A percentile compares a stretch with the other conserved stretches of the same genome.
Conservation (phyloP, 2,888 invertebrate species). For the Drosophila barbarae region DNA sequence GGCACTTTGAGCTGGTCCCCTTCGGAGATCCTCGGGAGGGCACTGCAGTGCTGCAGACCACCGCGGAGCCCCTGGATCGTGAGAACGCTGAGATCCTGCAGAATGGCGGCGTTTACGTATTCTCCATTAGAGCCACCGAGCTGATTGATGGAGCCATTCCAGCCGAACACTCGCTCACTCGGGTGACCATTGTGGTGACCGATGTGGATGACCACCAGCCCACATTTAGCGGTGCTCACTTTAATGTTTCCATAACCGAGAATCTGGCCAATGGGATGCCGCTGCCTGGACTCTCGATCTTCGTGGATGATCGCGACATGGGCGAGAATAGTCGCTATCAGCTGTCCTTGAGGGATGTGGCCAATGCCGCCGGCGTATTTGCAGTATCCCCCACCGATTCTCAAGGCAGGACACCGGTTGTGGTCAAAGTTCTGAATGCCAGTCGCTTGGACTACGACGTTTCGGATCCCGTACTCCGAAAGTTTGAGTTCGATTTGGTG, state of each 20-base stretch:
- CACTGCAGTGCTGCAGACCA: conserved; percentile 83
- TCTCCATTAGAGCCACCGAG: conserved; percentile 87
- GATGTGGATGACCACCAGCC: conserved; percentile 90
- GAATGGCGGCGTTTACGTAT: conserved; percentile 89
- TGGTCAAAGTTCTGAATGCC: conserved; percentile 85
- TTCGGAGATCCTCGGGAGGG: conserved; percentile 81
- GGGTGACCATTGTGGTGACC: conserved; percentile 88
- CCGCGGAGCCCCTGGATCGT: conserved; percentile 85
- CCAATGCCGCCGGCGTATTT: conserved; percentile 83
- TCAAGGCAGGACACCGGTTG: conserved; percentile 87
- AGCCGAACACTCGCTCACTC: conserved; percentile 84
- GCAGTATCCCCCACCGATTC: conserved; percentile 84
- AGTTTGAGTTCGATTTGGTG: conserved; percentile 85
- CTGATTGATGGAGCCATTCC: conserved; percentile 86
- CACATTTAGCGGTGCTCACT: conserved; percentile 84
- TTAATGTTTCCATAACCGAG: conserved; percentile 87
- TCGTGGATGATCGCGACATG: conserved; percentile 86
- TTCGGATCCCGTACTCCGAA: conserved; percentile 82
- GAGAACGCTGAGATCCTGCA: conserved; percentile 87
- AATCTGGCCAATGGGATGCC: conserved; percentile 86
- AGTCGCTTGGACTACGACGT: conserved; percentile 87
- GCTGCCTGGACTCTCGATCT: conserved; percentile 86
- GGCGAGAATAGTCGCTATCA: conserved; percentile 87
- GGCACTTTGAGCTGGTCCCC: conserved; percentile 84
- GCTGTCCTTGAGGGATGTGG: conserved; percentile 83